Evolutionary conservation across 2,113 vertebrate species (phyloP).

Genomic region (Centropus bengalensis): DNA sequence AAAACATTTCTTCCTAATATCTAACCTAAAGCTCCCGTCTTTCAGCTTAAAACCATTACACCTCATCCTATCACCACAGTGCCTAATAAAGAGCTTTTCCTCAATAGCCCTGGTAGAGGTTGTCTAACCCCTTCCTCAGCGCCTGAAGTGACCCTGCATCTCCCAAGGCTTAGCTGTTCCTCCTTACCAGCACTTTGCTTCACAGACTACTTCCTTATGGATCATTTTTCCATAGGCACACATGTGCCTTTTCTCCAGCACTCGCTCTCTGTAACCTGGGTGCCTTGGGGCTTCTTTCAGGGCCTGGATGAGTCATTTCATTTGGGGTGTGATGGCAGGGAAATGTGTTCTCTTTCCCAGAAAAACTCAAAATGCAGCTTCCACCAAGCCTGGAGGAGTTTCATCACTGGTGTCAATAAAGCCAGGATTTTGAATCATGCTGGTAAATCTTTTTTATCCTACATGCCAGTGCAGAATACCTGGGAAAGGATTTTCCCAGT

Average conservation of each 20-base stretch:
- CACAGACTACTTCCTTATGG: neutral
- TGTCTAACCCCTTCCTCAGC: neutral
- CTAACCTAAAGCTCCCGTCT: too few species aligned
- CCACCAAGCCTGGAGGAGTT: neutral
- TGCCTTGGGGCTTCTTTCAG: too few species aligned
- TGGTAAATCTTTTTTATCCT: neutral
- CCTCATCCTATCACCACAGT: too few species aligned
- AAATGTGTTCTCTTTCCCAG: neutral
- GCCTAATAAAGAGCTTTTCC: too few species aligned
- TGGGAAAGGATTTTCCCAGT: neutral
- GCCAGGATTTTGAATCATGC: neutral
- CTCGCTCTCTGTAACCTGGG: too few species aligned
- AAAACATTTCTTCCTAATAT: too few species aligned
- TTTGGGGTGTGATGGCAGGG: neutral
- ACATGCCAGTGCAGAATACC: neutral
- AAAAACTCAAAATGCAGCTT: neutral
- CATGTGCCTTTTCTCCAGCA: too few species aligned
- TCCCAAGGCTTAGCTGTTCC: neutral
- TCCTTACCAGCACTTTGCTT: fast-evolving
- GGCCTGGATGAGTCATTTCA: neutral
- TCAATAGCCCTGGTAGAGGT: neutral
- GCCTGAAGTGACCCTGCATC: neutral
- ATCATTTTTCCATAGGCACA: neutral
- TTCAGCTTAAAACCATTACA: too few species aligned
- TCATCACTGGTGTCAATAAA: neutral